Evolutionary conservation across 2,797 vertebrate genomes (phyloP), one percentile per base, ranked within the genome.

Genomic region (Danio kyathit): DNA sequence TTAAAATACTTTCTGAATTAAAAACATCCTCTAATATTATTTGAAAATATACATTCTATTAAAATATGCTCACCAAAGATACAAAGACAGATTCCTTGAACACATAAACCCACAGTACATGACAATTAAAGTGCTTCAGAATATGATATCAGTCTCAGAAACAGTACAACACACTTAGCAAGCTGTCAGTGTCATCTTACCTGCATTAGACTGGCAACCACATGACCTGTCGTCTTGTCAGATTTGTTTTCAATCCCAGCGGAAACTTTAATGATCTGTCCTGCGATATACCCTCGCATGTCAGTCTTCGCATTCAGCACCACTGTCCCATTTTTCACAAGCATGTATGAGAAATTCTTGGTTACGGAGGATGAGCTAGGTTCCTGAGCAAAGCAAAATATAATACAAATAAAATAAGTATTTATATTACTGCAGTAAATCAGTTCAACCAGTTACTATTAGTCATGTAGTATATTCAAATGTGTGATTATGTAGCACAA

Each of bases 341-440:
- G 93, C 92, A 96, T 94, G 92, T 99, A 99, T 84, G 89, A 95
- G 90, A 99, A 99, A 89, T 96, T 96, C 90, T 97, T 97, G 13
- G 94, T 95, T 78, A 95, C 54, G 10, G 92, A 93, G 21, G 94
- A 93, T 0, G 93, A 91, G 41, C 92, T 95, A 70, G 90, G 91
- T 79, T 95, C 96, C 98, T 99, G 85, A 48, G 46, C 73, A 76
- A 67, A 61, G 4, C 29, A 82, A 61, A 29, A 29, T 1, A 29
- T 29, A 44, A 7, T 69, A 56, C 67, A 2, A 16, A 8, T 10
- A 11, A 70, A n/a, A 43, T 44, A 49, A 6, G 41, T 7, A 41
- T 13, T 29, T 71, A 71, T 54, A 17, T 71, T 11, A 71, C 38
- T 54, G 38, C 67, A 7, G 14, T 41, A 17, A 17, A 70, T 12